A percentile compares a stretch with the other conserved stretches of the same genome.
Conservation (phyloP, 2,797 vertebrate genomes). For the Craterocephalus amniculus region DNA sequence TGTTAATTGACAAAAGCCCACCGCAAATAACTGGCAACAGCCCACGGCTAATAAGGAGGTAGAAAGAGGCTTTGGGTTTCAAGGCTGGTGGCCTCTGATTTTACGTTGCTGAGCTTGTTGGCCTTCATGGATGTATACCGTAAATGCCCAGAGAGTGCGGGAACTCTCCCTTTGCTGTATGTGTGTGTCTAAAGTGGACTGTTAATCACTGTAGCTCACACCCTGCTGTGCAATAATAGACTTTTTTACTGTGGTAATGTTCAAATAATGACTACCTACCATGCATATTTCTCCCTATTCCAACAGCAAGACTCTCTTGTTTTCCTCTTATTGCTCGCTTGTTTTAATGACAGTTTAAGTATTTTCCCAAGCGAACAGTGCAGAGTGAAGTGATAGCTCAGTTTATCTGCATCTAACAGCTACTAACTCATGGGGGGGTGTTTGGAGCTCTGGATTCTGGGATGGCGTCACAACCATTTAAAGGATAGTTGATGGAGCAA, state of each 20-base stretch:
- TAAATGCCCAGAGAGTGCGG: constrained; percentile 1
- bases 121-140: constrained; percentile 22
- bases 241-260: constrained; percentile 59
- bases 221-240: constrained; percentile 66
- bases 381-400: constrained; percentile 8
- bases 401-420: constrained; percentile 41
- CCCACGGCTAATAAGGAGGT: constrained; percentile 42
- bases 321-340: constrained; percentile 15
- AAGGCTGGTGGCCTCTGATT: constrained; percentile 29
- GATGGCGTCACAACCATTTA: background rate
- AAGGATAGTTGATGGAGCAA: constrained; percentile 29
- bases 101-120: constrained; percentile 26
- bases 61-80: constrained; percentile 55
- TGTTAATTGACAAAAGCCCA: constrained; percentile 36
- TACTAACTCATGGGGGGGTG: constrained; percentile 20
- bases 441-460: constrained; percentile 14
- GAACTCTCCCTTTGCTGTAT: background rate
- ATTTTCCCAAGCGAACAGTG: constrained; percentile 30
- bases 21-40: constrained; percentile 51
- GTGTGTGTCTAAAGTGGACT: constrained; percentile 23
- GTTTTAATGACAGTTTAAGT: constrained; percentile 65
- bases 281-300: constrained; percentile 20
- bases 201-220: constrained; percentile 3
- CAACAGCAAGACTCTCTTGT: constrained; percentile 34
- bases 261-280: constrained; percentile 60